phyloP scores from a whole-genome alignment of 1,140 invertebrate species.

The Drosophila pectinifera region DNA sequence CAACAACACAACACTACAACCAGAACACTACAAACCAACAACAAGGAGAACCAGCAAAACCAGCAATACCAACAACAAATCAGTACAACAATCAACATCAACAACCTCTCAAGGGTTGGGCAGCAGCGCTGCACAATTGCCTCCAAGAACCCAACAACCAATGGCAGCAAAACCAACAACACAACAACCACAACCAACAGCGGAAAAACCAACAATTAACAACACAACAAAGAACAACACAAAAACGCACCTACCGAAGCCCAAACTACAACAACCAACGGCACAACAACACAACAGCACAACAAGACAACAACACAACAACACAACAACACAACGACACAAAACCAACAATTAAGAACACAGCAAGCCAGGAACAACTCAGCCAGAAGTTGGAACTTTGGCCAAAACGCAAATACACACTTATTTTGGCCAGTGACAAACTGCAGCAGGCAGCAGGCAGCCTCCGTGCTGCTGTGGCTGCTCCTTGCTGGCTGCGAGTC shows the following conservation, averaged over 20 bases:
- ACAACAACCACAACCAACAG: too few species aligned
- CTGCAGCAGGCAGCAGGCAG: constrained; percentile 11
- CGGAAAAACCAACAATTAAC: neutral
- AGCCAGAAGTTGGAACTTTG: constrained; percentile 1
- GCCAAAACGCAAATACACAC: neutral
- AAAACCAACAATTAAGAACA: constrained; percentile 14
- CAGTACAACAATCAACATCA: too few species aligned
- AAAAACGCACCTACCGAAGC: neutral
- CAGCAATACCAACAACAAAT: too few species aligned
- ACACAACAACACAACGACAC: neutral
- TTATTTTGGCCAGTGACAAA: neutral
- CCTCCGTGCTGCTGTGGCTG: neutral
- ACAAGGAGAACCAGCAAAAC: too few species aligned
- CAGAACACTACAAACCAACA: too few species aligned
- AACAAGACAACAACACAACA: neutral
- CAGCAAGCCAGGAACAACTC: constrained; percentile 7
- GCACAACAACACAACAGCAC: neutral
- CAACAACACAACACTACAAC: too few species aligned
- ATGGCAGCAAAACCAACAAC: too few species aligned
- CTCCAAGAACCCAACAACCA: too few species aligned
- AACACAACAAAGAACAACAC: neutral
- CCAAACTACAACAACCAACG: neutral
- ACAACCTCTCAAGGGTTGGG: too few species aligned
- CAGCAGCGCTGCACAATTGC: too few species aligned
- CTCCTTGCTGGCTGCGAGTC: constrained; percentile 1